Evolutionary conservation across 2,113 vertebrate genomes (phyloP).

Genomic region (Caloenas nicobarica): DNA sequence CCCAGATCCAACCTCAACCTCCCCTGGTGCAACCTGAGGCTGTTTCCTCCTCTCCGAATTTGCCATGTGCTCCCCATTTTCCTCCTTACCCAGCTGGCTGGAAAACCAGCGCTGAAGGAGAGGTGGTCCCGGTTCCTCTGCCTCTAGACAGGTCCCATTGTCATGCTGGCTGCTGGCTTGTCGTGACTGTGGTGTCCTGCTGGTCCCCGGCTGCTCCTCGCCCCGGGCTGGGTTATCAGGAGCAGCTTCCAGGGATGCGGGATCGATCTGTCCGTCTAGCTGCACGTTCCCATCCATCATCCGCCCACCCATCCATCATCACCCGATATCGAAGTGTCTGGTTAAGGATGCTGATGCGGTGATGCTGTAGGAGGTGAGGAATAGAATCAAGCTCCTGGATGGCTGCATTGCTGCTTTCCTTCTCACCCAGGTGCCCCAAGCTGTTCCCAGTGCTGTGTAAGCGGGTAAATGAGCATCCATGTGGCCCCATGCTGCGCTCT

Average conservation of each 20-base stretch:
- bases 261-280: background rate
- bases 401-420: background rate
- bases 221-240: background rate
- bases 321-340: background rate
- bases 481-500: background rate
- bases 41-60: too few species aligned
- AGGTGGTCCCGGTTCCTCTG: background rate
- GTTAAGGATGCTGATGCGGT: background rate
- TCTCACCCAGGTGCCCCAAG: background rate
- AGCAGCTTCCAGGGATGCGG: background rate
- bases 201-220: fast-evolving
- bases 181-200: fast-evolving
- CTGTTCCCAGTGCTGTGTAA: background rate
- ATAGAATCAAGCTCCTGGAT: background rate
- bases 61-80: too few species aligned
- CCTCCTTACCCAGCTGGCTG: background rate
- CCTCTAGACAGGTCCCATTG: background rate
- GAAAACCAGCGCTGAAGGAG: background rate
- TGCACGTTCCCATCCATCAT: background rate
- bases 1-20: too few species aligned
- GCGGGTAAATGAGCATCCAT: fast-evolving
- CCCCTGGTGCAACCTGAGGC: too few species aligned
- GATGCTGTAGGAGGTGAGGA: background rate
- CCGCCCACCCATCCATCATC: background rate
- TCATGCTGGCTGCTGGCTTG: fast-evolving